phyloP scores from a whole-genome alignment of 2,888 invertebrate species.

The Chymomyza fuscimana region DNA sequence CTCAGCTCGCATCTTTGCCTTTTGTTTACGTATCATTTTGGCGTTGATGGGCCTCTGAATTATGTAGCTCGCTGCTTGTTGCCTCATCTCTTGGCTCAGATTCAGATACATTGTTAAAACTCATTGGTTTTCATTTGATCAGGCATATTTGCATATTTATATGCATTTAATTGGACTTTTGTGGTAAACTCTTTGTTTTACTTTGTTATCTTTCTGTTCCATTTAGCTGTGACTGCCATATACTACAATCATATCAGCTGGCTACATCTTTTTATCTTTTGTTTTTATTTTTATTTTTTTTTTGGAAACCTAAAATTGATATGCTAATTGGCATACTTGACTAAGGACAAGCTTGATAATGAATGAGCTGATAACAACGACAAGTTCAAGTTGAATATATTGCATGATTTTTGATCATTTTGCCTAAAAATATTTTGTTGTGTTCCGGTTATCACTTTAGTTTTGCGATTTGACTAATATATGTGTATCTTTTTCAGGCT shows the following conservation, averaged over 20 bases:
- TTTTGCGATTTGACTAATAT: not conserved
- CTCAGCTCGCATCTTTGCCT: not conserved
- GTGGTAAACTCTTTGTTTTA: constrained; percentile 49
- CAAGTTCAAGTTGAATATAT: constrained; percentile 51
- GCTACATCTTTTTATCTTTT: constrained; percentile 30
- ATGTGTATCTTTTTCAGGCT: not conserved
- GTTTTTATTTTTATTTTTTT: not conserved
- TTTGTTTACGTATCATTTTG: constrained; percentile 35
- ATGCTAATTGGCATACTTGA: constrained; percentile 29
- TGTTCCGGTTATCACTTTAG: not conserved
- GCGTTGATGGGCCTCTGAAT: constrained; percentile 45
- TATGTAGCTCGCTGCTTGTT: constrained; percentile 42
- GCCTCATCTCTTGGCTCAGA: constrained; percentile 32
- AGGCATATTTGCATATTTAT: constrained; percentile 65
- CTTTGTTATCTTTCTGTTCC: not conserved
- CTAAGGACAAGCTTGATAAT: constrained; percentile 54
- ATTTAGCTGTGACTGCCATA: constrained; percentile 4
- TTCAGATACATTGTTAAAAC: constrained; percentile 37
- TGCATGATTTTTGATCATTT: not conserved
- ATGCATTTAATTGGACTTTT: constrained; percentile 64
- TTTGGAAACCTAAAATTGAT: constrained; percentile 23
- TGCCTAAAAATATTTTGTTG: not conserved
- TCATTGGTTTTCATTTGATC: constrained; percentile 61
- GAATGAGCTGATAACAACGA: constrained; percentile 44
- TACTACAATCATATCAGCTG: not conserved